A percentile compares a stretch with the other conserved stretches of the same genome.
Evolutionary conservation across 1,140 invertebrate genomes (phyloP).

Genomic region (Helicoverpa zea): DNA sequence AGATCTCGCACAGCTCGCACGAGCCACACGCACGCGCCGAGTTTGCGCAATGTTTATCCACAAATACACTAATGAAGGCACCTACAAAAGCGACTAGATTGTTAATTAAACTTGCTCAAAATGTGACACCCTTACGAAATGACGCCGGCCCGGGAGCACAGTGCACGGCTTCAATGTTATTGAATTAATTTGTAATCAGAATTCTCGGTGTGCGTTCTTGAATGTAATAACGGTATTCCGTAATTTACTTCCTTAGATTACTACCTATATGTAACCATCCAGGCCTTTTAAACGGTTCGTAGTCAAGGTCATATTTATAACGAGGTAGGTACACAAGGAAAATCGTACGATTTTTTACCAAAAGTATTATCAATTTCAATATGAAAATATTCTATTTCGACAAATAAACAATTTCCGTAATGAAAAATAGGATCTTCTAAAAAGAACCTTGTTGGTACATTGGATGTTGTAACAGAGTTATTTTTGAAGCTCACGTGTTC

Average conservation of each 20-base stretch:
- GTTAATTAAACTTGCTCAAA: constrained; percentile 86
- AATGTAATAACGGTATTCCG: constrained; percentile 76
- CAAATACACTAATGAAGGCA: constrained; percentile 87
- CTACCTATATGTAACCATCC: constrained; percentile 8
- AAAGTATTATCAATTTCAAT: constrained; percentile 1
- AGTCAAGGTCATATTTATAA: constrained; percentile 3
- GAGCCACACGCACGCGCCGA: constrained; percentile 62
- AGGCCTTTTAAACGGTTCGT: background rate
- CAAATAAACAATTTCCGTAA: background rate
- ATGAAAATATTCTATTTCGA: background rate
- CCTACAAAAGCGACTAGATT: constrained; percentile 86
- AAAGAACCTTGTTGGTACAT: background rate
- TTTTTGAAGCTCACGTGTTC: constrained; percentile 17
- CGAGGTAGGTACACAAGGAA: background rate
- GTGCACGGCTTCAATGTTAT: constrained; percentile 83
- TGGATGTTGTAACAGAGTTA: constrained; percentile 22
- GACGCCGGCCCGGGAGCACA: constrained; percentile 79
- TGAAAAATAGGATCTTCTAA: background rate
- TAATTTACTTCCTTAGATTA: constrained; percentile 60
- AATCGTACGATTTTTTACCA: background rate
- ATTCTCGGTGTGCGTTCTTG: constrained; percentile 78
- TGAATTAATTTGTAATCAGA: constrained; percentile 85
- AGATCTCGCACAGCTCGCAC: constrained; percentile 53
- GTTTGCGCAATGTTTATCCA: constrained; percentile 84
- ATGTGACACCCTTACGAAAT: constrained; percentile 86